Evolutionary conservation across 2,888 invertebrate genomes (phyloP).

Genomic region (Agrotis exclamationis): DNA sequence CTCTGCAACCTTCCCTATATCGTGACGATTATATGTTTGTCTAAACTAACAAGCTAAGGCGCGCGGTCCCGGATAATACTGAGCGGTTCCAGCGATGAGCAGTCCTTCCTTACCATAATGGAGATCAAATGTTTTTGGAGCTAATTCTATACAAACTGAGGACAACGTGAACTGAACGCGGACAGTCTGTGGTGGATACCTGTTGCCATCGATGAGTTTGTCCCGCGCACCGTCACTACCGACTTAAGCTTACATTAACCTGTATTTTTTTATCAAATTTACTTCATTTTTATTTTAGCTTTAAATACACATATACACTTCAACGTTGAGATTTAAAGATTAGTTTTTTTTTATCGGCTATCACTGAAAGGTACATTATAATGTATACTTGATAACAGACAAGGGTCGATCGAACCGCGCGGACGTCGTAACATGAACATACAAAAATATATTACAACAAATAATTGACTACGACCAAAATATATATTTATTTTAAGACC

Average conservation of each 20-base stretch:
- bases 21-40: constrained; percentile 56
- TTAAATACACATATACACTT: constrained; percentile 87
- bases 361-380: constrained; percentile 83
- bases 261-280: constrained; percentile 79
- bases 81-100: constrained; percentile 62
- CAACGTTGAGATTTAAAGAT: constrained; percentile 77
- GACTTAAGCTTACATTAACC: constrained; percentile 77
- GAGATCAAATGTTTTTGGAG: constrained; percentile 13
- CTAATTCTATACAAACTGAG: constrained; percentile 27
- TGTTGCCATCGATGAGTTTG: constrained; percentile 39
- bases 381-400: constrained; percentile 86
- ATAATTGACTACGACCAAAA: constrained; percentile 57
- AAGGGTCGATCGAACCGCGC: constrained; percentile 77
- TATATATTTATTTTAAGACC: constrained; percentile 35
- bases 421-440: constrained; percentile 63
- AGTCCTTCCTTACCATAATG: constrained; percentile 27
- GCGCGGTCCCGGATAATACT: constrained; percentile 79
- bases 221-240: constrained; percentile 86
- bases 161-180: constrained; percentile 23
- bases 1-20: constrained; percentile 62
- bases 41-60: constrained; percentile 73
- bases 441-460: constrained; percentile 59
- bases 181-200: constrained; percentile 36
- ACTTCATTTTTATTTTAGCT: constrained; percentile 74
- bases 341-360: constrained; percentile 74